Conservation (phyloP, 2,113 vertebrate genomes). For the Trematocara variabile region DNA sequence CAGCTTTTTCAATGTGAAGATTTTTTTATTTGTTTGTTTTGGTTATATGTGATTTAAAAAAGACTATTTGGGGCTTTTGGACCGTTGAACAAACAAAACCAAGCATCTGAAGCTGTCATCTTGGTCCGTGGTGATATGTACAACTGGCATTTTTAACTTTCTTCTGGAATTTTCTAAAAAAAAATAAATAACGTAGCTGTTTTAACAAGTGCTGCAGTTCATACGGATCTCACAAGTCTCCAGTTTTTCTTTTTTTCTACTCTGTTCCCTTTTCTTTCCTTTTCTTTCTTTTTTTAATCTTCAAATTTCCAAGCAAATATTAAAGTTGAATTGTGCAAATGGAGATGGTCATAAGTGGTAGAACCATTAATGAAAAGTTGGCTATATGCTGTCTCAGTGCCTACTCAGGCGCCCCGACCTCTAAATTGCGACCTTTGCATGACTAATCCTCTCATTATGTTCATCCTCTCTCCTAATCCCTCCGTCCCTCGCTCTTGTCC, state of each 20-base stretch:
- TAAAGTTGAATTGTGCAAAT: conserved; percentile 22
- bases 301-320: neutral
- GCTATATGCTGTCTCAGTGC: conserved; percentile 24
- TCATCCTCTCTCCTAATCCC: conserved; percentile 57
- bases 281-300: neutral
- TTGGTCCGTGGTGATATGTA: neutral
- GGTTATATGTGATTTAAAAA: neutral
- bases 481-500: conserved; percentile 58
- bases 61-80: neutral
- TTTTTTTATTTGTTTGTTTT: neutral
- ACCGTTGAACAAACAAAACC: neutral
- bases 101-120: neutral
- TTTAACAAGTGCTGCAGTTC: neutral
- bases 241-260: neutral
- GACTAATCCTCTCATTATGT: conserved; percentile 73
- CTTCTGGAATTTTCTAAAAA: neutral
- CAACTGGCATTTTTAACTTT: neutral
- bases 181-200: neutral
- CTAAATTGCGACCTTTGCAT: conserved; percentile 62
- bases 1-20: neutral
- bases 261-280: neutral
- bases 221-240: neutral
- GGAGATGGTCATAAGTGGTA: conserved; percentile 20
- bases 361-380: conserved; percentile 26
- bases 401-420: conserved; percentile 61